phyloP scores from a whole-genome alignment of 2,888 invertebrate species.

The Standfussiana lucernea region DNA sequence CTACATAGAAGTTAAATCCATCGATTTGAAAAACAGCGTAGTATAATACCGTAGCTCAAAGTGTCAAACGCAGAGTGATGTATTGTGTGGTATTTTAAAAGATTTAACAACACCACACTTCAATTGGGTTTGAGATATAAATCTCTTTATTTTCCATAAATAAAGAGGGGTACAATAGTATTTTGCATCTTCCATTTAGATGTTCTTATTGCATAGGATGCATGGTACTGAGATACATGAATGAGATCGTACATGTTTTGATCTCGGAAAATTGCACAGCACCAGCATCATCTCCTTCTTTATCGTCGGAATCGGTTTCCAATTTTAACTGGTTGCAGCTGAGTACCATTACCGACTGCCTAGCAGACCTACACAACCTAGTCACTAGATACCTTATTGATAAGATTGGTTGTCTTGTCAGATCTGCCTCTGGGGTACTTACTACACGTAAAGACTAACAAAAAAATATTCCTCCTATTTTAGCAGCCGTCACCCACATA shows the following conservation, averaged over 20 bases:
- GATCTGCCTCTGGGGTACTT: neutral
- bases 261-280: neutral
- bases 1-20: constrained; percentile 8
- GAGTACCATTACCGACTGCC: neutral
- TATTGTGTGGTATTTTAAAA: constrained; percentile 22
- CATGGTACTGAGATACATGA: neutral
- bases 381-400: neutral
- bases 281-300: neutral
- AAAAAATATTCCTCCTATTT: no score
- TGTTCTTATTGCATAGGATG: neutral
- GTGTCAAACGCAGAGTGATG: constrained; percentile 31
- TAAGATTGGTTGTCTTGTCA: neutral
- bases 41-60: constrained; percentile 9
- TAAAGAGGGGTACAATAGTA: neutral
- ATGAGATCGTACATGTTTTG: neutral
- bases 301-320: neutral
- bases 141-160: constrained; percentile 19
- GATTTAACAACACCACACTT: constrained; percentile 25
- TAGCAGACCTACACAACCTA: neutral
- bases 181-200: neutral
- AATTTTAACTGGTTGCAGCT: neutral
- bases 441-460: neutral
- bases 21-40: constrained; percentile 18
- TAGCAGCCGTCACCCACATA: neutral
- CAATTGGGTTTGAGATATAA: constrained; percentile 10